Conservation (phyloP, 2,113 vertebrate genomes). For the Benitochromis conjunctus region DNA sequence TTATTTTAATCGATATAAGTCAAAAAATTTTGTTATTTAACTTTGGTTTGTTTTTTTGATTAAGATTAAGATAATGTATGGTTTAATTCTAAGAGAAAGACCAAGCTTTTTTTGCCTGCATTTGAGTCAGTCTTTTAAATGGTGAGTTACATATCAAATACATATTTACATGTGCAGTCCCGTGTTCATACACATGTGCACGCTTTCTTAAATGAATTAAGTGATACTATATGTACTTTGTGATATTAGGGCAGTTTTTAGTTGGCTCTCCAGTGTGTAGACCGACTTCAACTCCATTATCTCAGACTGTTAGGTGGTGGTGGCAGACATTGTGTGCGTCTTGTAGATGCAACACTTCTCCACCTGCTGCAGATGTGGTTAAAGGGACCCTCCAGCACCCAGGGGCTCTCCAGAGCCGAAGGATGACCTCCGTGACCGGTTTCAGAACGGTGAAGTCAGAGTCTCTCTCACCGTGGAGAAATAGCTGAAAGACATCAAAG, state of each 20-base stretch:
- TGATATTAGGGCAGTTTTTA: background rate
- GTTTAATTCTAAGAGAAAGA: background rate
- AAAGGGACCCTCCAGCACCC: background rate
- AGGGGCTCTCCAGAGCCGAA: background rate
- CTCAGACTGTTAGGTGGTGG: background rate
- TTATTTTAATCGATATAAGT: accelerated
- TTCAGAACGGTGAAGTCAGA: background rate
- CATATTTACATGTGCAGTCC: background rate
- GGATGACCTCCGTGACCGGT: accelerated
- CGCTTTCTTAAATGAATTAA: background rate
- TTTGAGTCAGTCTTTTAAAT: background rate
- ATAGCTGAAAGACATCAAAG: background rate
- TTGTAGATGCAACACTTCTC: background rate
- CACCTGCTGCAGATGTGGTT: background rate
- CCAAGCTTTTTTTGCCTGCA: background rate
- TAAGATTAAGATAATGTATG: background rate
- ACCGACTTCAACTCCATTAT: background rate
- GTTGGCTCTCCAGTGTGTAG: background rate
- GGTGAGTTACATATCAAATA: background rate
- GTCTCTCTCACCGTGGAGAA: background rate
- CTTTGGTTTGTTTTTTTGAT: background rate
- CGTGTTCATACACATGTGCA: background rate
- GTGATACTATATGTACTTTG: background rate
- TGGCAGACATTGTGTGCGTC: background rate
- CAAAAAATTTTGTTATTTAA: background rate